These are phyloP conservation scores for Acipenser oxyrinchus DNA, from an alignment of 2,797 vertebrate species.

Conservation along the genomic window DNA sequence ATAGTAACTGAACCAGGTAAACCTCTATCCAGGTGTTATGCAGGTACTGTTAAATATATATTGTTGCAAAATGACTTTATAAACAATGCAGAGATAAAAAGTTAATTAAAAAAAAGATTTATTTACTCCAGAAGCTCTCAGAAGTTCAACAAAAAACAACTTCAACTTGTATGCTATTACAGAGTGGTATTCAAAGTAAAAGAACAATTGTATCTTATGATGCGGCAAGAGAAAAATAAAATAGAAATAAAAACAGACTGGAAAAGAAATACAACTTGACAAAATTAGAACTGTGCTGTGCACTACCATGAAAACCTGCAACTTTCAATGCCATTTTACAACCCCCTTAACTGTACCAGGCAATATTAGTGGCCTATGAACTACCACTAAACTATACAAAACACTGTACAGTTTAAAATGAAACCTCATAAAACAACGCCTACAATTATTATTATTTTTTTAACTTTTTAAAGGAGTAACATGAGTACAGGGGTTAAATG, in stretches of 20 bases:
- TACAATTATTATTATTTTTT: slow-evolving; percentile 54
- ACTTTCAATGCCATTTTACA: slow-evolving; percentile 74
- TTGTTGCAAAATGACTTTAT: neutral
- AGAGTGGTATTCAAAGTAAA: slow-evolving; percentile 75
- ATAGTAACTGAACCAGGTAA: neutral
- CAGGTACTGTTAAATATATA: no score
- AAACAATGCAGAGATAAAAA: slow-evolving; percentile 10
- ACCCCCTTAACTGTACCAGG: slow-evolving; percentile 78
- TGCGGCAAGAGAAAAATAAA: slow-evolving; percentile 66
- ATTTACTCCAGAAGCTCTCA: slow-evolving; percentile 85
- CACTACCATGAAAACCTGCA: slow-evolving; percentile 77
- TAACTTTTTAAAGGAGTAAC: slow-evolving; percentile 78
- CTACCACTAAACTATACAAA: slow-evolving; percentile 76
- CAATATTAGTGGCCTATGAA: slow-evolving; percentile 81
- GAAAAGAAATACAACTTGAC: slow-evolving; percentile 56
- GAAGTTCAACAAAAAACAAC: slow-evolving; percentile 72
- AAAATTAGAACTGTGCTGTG: slow-evolving; percentile 80
- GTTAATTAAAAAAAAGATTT: slow-evolving; percentile 70
- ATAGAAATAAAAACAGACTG: slow-evolving; percentile 51
- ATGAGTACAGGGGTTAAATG: slow-evolving; percentile 90
- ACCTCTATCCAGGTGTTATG: no score
- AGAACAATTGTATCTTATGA: slow-evolving; percentile 47
- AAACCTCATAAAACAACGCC: slow-evolving; percentile 79
- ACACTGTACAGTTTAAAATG: slow-evolving; percentile 97
- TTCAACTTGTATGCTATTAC: slow-evolving; percentile 67